Conservation (phyloP, 2,113 vertebrate species). For the Alectura lathami region DNA sequence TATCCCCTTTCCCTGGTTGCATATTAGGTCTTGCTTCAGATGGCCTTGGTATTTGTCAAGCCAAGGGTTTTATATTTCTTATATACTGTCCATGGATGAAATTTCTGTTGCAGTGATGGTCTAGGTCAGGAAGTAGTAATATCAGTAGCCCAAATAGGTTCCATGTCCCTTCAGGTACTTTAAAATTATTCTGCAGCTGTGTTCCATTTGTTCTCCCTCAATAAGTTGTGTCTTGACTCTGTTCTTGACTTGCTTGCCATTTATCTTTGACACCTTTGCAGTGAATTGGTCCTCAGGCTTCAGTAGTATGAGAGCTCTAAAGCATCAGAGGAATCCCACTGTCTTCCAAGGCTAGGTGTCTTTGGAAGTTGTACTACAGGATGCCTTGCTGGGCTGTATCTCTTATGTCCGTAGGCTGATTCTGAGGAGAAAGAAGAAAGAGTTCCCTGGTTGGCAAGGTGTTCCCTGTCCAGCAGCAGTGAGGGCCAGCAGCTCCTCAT, state of each 20-base stretch:
- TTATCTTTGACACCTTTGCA: not conserved
- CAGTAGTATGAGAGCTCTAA: not conserved
- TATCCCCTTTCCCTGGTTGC: not conserved
- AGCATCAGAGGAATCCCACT: not conserved
- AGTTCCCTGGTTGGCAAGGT: not conserved
- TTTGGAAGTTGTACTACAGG: not conserved
- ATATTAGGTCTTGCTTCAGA: not conserved
- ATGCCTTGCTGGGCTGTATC: not conserved
- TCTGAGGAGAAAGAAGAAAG: not conserved
- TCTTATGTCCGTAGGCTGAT: not conserved
- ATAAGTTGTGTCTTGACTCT: not conserved
- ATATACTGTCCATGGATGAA: not conserved
- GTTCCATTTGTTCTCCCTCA: not conserved
- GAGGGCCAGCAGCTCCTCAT: accelerated
- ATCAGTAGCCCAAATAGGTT: not conserved
- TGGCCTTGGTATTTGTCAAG: not conserved
- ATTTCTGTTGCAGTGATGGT: not conserved
- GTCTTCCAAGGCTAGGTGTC: not conserved
- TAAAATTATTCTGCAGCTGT: not conserved
- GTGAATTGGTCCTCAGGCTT: not conserved
- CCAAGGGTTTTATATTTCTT: not conserved
- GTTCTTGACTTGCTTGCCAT: not conserved
- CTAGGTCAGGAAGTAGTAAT: not conserved
- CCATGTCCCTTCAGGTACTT: not conserved
- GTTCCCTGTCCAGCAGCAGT: not conserved